phyloP scores from a whole-genome alignment of 2,888 invertebrate genomes.

The Pomacea canaliculata region DNA sequence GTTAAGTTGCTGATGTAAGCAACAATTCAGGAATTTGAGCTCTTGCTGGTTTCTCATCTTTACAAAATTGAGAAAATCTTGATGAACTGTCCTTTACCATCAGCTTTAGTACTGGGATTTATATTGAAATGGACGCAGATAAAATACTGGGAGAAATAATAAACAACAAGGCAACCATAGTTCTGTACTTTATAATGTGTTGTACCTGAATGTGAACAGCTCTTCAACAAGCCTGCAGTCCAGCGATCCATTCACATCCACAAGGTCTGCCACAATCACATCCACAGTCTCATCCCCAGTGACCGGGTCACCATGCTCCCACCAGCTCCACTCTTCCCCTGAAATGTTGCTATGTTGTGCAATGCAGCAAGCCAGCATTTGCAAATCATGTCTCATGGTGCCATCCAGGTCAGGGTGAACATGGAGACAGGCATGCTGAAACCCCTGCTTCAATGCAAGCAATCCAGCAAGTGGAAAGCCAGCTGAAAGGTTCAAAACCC shows the following conservation, averaged over 20 bases:
- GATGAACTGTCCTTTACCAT: no score
- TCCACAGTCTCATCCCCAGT: neutral
- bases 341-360: neutral
- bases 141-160: no score
- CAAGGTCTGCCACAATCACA: constrained; percentile 8
- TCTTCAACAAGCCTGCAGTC: neutral
- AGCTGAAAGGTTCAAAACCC: neutral
- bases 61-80: no score
- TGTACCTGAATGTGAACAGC: constrained; percentile 12
- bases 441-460: neutral
- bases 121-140: no score
- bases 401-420: neutral
- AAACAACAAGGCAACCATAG: no score
- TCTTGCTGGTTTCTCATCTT: no score
- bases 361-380: neutral
- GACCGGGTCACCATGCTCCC: neutral
- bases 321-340: neutral
- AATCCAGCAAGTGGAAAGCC: neutral
- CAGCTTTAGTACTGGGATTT: no score
- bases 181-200: no score
- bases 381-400: neutral
- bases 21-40: no score
- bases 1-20: no score
- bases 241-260: constrained; percentile 10
- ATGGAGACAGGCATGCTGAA: neutral